phyloP scores from a whole-genome alignment of 2,797 vertebrate genomes.

The Periophthalmus magnuspinnatus region DNA sequence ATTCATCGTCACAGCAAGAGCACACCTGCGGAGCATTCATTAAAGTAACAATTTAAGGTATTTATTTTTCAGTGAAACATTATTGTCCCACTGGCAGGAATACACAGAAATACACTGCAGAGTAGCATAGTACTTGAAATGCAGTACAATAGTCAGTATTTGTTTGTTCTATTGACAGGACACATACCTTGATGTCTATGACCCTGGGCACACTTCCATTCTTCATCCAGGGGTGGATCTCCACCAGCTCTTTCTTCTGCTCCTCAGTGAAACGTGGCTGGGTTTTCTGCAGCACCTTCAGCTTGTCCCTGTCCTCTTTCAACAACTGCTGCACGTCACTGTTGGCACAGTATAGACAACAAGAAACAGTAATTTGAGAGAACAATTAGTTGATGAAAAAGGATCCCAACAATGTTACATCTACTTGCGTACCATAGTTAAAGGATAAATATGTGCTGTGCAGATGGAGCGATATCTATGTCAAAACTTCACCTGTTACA shows the following conservation, averaged over 20 bases:
- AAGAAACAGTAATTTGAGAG: neutral
- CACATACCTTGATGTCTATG: conserved; percentile 80
- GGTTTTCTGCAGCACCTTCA: conserved; percentile 83
- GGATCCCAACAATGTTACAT: neutral
- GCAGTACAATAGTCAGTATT: too few species aligned
- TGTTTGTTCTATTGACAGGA: neutral
- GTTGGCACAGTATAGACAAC: conserved; percentile 38
- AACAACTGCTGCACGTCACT: conserved; percentile 85
- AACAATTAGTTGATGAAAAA: neutral
- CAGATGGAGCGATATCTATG: neutral
- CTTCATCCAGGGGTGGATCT: conserved; percentile 90
- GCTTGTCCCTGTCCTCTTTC: conserved; percentile 84
- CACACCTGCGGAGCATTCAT: conserved; percentile 60
- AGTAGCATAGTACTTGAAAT: neutral
- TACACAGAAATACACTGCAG: neutral
- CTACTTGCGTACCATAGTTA: neutral
- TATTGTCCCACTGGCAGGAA: neutral
- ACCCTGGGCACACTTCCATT: conserved; percentile 82
- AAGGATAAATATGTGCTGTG: neutral
- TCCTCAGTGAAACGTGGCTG: conserved; percentile 89
- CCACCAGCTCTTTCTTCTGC: conserved; percentile 87
- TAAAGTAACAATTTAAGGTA: neutral
- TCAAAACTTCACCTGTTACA: too few species aligned
- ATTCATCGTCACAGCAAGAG: conserved; percentile 64
- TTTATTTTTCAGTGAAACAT: neutral